A percentile compares a stretch with the other conserved stretches of the same genome.
Conservation (phyloP, 1,140 invertebrate species). For the Pseudomyrmex gracilis region DNA sequence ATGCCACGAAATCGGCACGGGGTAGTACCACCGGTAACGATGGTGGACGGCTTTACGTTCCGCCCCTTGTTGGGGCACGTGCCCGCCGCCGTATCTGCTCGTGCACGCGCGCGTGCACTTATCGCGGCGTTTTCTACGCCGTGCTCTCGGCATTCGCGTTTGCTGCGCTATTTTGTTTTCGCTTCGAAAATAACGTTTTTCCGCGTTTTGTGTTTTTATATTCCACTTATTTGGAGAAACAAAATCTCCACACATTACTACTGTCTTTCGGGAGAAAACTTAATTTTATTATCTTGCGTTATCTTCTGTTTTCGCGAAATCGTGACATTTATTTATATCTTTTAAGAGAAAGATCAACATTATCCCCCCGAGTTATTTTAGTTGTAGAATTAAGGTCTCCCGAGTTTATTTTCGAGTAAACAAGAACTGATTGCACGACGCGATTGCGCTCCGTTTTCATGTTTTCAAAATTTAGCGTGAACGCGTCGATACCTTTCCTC, state of each 20-base stretch:
- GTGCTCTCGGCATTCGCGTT: neutral
- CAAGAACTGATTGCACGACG: too few species aligned
- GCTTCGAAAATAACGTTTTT: too few species aligned
- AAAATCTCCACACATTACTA: too few species aligned
- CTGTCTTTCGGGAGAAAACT: too few species aligned
- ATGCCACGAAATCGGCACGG: slow-evolving; percentile 53
- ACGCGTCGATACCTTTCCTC: slow-evolving; percentile 15
- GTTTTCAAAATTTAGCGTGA: neutral
- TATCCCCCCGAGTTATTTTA: too few species aligned
- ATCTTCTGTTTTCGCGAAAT: too few species aligned
- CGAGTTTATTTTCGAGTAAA: neutral
- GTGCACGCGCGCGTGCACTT: slow-evolving; percentile 38
- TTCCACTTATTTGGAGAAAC: neutral
- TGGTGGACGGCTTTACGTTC: neutral
- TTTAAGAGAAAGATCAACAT: too few species aligned
- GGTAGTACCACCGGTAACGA: neutral
- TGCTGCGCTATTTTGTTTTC: neutral
- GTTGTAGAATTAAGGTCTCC: too few species aligned
- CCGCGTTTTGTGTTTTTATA: neutral
- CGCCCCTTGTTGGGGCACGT: slow-evolving; percentile 39
- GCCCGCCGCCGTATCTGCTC: slow-evolving; percentile 4
- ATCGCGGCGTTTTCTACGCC: slow-evolving; percentile 28
- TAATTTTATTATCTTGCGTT: too few species aligned
- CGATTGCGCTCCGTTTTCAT: neutral
- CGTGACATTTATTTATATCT: too few species aligned